phyloP scores from a whole-genome alignment of 2,888 invertebrate genomes.

The Lissocephala sabroskyi region DNA sequence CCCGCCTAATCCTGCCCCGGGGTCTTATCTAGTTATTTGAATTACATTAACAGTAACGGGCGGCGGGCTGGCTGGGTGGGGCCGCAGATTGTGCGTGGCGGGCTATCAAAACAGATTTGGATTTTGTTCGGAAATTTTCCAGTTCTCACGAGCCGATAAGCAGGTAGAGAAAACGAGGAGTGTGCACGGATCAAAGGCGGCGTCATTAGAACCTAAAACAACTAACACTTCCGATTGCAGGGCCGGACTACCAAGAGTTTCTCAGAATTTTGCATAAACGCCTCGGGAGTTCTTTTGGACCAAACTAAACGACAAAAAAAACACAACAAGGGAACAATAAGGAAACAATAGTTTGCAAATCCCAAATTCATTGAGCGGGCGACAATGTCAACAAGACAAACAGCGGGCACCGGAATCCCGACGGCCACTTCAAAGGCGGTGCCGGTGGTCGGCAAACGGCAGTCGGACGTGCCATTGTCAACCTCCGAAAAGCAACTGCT shows the following conservation, averaged over 20 bases:
- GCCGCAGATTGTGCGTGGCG: no score
- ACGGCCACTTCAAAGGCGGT: slow-evolving; percentile 41
- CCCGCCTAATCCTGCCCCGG: no score
- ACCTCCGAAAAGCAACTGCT: no score
- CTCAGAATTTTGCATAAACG: slow-evolving; percentile 13
- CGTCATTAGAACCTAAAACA: slow-evolving; percentile 19
- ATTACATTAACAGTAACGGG: no score
- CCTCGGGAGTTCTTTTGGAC: no score
- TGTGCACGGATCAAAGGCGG: slow-evolving; percentile 21
- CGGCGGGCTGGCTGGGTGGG: no score
- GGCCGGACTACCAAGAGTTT: slow-evolving; percentile 1
- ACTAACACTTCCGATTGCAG: slow-evolving; percentile 38
- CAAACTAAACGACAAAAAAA: not conserved
- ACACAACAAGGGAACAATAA: slow-evolving; percentile 7
- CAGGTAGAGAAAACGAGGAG: no score
- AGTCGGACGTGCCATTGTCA: slow-evolving; percentile 4
- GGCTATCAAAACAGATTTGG: no score
- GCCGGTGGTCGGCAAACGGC: not conserved
- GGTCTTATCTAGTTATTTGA: no score
- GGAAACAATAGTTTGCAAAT: slow-evolving; percentile 2
- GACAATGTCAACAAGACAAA: slow-evolving; percentile 4
- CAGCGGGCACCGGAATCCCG: slow-evolving; percentile 33
- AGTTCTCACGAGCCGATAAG: no score
- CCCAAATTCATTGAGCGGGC: slow-evolving; percentile 3
- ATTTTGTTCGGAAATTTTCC: no score